phyloP scores from a whole-genome alignment of 2,113 vertebrate species.

The Tetraodon nigroviridis region DNA sequence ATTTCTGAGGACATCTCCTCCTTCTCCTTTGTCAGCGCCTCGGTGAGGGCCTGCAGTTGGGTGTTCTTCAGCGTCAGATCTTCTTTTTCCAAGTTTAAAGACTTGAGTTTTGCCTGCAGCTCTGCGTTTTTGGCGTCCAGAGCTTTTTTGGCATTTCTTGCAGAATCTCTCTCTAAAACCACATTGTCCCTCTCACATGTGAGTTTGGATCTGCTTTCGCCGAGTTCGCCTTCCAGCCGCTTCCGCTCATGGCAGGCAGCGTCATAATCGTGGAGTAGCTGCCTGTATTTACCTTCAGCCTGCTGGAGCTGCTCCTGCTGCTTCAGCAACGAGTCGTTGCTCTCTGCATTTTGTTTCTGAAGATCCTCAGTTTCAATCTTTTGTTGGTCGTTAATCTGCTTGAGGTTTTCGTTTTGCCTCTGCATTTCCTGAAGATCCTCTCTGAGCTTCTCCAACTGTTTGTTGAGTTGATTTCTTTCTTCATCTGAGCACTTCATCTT shows the following conservation, averaged over 20 bases:
- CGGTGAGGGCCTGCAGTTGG: slow-evolving; percentile 71
- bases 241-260: slow-evolving; percentile 74
- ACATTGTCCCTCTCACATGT: slow-evolving; percentile 69
- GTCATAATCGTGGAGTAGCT: slow-evolving; percentile 75
- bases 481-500: slow-evolving; percentile 62
- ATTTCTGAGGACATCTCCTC: slow-evolving; percentile 66
- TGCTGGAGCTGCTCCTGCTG: slow-evolving; percentile 59
- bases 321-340: slow-evolving; percentile 60
- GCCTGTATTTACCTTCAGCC: slow-evolving; percentile 63
- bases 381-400: slow-evolving; percentile 51
- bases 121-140: slow-evolving; percentile 65
- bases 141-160: slow-evolving; percentile 75
- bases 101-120: slow-evolving; percentile 66
- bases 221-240: slow-evolving; percentile 74
- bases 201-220: slow-evolving; percentile 73
- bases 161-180: slow-evolving; percentile 66
- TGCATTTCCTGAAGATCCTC: slow-evolving; percentile 65
- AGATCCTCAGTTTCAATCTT: slow-evolving; percentile 69
- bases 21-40: slow-evolving; percentile 65
- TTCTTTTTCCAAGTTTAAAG: slow-evolving; percentile 74
- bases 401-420: slow-evolving; percentile 69
- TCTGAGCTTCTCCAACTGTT: slow-evolving; percentile 65
- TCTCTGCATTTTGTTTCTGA: slow-evolving; percentile 54
- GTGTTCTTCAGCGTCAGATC: slow-evolving; percentile 61
- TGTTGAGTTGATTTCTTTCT: slow-evolving; percentile 63